Conservation (phyloP, 2,797 vertebrate genomes). For the Psittacula derbiana region DNA sequence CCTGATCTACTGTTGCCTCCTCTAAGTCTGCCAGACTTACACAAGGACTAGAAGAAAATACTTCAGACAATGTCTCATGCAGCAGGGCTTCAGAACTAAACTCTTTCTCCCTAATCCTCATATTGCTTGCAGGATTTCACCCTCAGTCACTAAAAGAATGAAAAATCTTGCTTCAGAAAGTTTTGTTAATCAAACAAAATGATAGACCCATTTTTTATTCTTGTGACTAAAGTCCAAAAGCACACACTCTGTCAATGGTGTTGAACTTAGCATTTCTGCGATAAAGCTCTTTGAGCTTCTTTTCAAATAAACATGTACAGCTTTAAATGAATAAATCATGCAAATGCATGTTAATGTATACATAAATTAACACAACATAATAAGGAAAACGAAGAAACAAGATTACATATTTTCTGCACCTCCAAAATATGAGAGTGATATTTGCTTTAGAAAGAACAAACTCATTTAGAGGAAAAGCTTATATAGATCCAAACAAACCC, state of each 20-base stretch:
- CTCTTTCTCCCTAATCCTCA: neutral
- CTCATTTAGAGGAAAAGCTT: conserved; percentile 71
- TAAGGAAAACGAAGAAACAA: conserved; percentile 77
- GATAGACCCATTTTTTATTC: conserved; percentile 15
- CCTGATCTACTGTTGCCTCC: neutral
- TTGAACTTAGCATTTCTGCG: conserved; percentile 61
- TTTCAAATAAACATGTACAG: conserved; percentile 72
- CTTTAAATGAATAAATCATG: conserved; percentile 78
- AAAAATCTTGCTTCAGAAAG: conserved; percentile 35
- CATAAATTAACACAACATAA: conserved; percentile 78
- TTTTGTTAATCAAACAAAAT: conserved; percentile 19
- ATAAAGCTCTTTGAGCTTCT: conserved; percentile 68
- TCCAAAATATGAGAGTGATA: conserved; percentile 74
- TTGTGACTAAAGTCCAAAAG: conserved; percentile 44
- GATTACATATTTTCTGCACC: conserved; percentile 78
- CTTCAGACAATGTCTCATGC: neutral
- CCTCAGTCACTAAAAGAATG: neutral
- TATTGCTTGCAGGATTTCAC: conserved; percentile 7
- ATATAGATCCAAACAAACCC: conserved; percentile 74
- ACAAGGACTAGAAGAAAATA: neutral
- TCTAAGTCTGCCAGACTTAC: neutral
- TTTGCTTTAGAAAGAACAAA: conserved; percentile 78
- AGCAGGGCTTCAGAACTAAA: neutral
- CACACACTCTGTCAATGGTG: conserved; percentile 35
- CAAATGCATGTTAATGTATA: conserved; percentile 79